Percentiles rank a stretch among this genome's conserved stretches.
Conservation (phyloP, 2,113 vertebrate genomes). For the Catagonus wagneri region DNA sequence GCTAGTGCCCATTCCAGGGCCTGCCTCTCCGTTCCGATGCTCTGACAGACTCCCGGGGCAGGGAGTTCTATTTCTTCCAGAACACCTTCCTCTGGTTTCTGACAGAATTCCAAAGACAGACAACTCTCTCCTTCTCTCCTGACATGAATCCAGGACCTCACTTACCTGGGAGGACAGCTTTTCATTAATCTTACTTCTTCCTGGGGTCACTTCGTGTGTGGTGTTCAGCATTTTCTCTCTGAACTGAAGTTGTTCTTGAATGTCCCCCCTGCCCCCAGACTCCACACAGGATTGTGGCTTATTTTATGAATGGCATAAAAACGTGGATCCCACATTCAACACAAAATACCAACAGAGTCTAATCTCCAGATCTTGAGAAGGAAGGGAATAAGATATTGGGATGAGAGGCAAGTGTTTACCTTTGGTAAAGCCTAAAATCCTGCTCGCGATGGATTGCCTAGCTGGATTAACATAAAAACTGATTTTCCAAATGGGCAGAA, state of each 20-base stretch:
- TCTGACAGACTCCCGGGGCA: background rate
- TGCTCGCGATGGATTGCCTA: slow-evolving; percentile 9
- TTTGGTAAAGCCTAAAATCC: slow-evolving; percentile 3
- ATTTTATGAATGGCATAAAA: slow-evolving; percentile 78
- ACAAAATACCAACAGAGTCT: slow-evolving; percentile 73
- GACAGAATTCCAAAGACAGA: background rate
- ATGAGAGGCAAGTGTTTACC: background rate
- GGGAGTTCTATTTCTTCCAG: background rate
- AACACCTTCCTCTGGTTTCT: background rate
- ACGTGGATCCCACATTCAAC: slow-evolving; percentile 63
- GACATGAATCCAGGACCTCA: background rate
- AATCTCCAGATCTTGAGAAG: slow-evolving; percentile 10
- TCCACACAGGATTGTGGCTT: slow-evolving; percentile 63
- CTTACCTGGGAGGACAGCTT: background rate
- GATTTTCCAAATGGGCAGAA: background rate
- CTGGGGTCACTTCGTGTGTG: slow-evolving; percentile 67
- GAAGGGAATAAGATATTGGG: background rate
- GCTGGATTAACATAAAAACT: background rate
- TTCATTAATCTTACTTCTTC: slow-evolving; percentile 37
- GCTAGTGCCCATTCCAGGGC: background rate
- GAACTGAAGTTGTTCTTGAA: slow-evolving; percentile 72
- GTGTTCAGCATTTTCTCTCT: slow-evolving; percentile 75
- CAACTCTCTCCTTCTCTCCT: background rate
- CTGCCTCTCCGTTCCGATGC: background rate
- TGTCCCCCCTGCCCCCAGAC: background rate